Conservation (phyloP, 2,888 invertebrate species). For the Latrodectus elegans region DNA sequence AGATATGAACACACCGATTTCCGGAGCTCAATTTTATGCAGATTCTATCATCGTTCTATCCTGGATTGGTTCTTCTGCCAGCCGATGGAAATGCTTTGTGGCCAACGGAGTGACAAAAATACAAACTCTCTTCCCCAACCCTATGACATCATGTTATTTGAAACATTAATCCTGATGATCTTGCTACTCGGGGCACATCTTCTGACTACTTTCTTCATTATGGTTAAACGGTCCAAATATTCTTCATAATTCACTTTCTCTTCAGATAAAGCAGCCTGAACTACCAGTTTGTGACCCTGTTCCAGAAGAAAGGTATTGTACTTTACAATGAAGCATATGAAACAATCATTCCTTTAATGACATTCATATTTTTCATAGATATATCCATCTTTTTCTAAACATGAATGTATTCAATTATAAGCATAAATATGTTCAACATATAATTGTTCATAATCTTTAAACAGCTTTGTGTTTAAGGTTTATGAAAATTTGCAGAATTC, state of each 20-base stretch:
- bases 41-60: no score
- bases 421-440: no score
- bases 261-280: background rate
- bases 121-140: no score
- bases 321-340: slow-evolving; percentile 2
- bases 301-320: slow-evolving; percentile 7
- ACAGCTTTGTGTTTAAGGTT: no score
- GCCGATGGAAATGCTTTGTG: slow-evolving; percentile 56
- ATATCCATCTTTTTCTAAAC: background rate
- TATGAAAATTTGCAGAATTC: no score
- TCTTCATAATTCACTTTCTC: background rate
- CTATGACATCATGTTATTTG: no score
- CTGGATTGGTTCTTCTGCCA: slow-evolving; percentile 67
- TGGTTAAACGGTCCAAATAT: slow-evolving; percentile 72
- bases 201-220: slow-evolving; percentile 29
- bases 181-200: slow-evolving; percentile 25
- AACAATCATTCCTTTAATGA: background rate
- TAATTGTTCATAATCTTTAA: no score
- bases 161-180: no score
- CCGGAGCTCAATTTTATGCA: background rate
- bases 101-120: no score
- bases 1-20: background rate
- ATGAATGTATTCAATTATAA: background rate
- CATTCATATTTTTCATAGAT: no score
- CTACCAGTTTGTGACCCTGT: slow-evolving; percentile 5